Base-by-base conservation (phyloP, 2,797 vertebrate species). In the Acipenser ruthenus region DNA sequence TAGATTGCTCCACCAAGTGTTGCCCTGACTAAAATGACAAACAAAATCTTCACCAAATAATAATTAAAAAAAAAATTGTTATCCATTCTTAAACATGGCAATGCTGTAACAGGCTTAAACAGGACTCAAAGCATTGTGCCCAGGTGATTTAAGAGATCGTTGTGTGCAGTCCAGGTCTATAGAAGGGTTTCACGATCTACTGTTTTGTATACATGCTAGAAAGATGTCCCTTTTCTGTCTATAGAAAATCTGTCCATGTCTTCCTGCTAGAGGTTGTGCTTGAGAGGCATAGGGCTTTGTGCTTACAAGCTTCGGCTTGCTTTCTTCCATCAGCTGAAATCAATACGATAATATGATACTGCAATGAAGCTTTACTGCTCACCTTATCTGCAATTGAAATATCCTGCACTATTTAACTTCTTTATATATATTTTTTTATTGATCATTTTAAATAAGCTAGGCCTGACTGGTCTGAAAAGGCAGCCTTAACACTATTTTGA, bases 401-500 rank as follows among this genome's bases (percentile, higher is more conserved):
- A 48, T 61, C 48, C 52, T 11, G 60, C 52, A 63, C 63, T 68
- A 62, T 67, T 67, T 47, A 37, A 37, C 23, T 37, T 37, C 15
- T 10, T 7, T 68, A 62, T 68, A n/a, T 52, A 49, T 50, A 56
- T 63, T 58, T 13, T 67, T 67, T 63, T 11, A 53, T 10, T 52
- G 59, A 50, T 10, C 63, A 48, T 68, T 63, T 63, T 63, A 15
- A 7, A 37, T 4, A 37, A 37, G 23, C 23, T 37, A 37, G 23
- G 2, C 23, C 23, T 37, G 23, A 37, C 23, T 37, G 23, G 23
- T 37, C 23, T 37, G 23, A 37, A 47, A 60, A 63, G 7, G 50
- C 12, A 8, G 11, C 23, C 23, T 37, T 37, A 37, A 37, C 10
- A 74, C 74, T 76, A 77, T 77, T 67, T 68, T 67, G 55, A 79